Evolutionary conservation across 2,888 invertebrate species (phyloP), one percentile per base, ranked within the genome.

Genomic region (Sclerodermus sp.): DNA sequence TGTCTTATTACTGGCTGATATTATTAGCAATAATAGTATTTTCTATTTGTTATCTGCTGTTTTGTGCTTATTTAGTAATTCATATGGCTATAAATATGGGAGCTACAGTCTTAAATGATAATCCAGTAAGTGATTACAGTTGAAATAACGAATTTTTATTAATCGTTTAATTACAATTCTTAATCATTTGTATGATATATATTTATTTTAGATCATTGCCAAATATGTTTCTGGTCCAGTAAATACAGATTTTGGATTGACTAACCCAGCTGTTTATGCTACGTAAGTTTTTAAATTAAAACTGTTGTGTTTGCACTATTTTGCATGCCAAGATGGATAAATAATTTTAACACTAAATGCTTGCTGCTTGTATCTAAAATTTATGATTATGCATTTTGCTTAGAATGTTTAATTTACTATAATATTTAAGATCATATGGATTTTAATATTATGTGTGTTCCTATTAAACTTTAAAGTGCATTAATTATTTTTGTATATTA

Each of bases 11-110:
- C 45, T 74, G 85, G 68, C 70, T 76, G 0, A 45, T 82, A 51
- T 79, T 83, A 42, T 72, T 82, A 56, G 74, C 72, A 64, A 68
- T 74, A 48, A 77, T 82, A 16, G 64, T 89, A 39, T 83, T 87
- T 62, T 84, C 86, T 8, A 64, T 85, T 43, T 70, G 86, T 29
- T 93, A 93, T 78, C 74, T 92, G 38, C 57, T 83, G 1, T 90
- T 92, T 77, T 87, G 90, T 66, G 60, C 84, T 9, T 93, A 92
- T 76, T 81, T 93, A 70, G 84, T 88, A 56, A 80, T 90, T 70
- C 88, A 89, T 70, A 86, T 88, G 84, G 80, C 83, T 41, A 82
- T 87, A 41, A 84, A 83, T 51, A 87, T 88, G 85, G 86, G 87
- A 38, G 83, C 82, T 53, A 80, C 80, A 34, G 76, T 76, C 52